phyloP scores from a whole-genome alignment of 2,888 invertebrate species.

The Platerodrilus igneus region DNA sequence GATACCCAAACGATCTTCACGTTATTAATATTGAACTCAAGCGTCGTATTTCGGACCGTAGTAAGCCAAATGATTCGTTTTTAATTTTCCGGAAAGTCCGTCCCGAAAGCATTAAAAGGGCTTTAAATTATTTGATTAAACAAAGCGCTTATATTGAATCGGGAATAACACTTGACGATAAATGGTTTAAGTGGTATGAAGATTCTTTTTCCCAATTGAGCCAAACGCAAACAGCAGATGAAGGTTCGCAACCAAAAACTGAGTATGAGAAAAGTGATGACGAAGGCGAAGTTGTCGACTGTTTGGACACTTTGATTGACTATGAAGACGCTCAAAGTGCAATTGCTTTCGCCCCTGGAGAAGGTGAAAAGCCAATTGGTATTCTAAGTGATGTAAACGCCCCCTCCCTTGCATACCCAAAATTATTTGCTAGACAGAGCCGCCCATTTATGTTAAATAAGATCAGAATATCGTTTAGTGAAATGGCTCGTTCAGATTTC shows the following conservation, averaged over 20 bases:
- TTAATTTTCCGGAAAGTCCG: not conserved
- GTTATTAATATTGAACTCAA: conserved; percentile 5
- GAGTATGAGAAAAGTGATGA: too few relatives aligned
- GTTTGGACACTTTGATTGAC: conserved; percentile 3
- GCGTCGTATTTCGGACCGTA: not conserved
- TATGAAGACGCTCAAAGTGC: conserved; percentile 1
- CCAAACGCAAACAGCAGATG: too few relatives aligned
- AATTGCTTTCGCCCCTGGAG: conserved; percentile 5
- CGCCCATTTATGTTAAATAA: not conserved
- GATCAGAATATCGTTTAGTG: not conserved
- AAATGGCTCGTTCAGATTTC: not conserved
- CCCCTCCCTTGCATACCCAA: not conserved
- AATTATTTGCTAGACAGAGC: conserved; percentile 5
- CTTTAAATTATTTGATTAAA: conserved; percentile 6
- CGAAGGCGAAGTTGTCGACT: not conserved
- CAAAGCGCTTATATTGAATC: not conserved
- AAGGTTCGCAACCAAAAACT: too few relatives aligned
- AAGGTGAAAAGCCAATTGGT: not conserved
- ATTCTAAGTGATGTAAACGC: conserved; percentile 1
- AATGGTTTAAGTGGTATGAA: conserved; percentile 7
- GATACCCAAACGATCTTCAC: conserved; percentile 3
- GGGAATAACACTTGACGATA: not conserved
- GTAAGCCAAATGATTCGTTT: too few relatives aligned
- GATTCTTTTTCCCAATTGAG: too few relatives aligned
- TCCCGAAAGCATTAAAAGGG: not conserved